Evolutionary conservation across 23 tunicate species (phyloP).

Genomic region (Corella eumyota): DNA sequence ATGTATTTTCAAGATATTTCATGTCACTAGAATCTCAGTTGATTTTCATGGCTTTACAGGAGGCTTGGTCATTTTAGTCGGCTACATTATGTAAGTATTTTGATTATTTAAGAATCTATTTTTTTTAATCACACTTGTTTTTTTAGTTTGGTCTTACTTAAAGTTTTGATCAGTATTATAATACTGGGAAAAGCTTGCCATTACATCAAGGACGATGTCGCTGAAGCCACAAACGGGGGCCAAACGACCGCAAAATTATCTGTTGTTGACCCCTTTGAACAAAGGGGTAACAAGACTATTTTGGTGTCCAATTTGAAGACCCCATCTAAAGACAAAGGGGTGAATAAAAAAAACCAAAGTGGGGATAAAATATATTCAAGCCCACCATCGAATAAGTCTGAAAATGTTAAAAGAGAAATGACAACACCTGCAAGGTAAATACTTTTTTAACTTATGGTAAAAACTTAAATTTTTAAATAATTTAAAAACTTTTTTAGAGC

Average conservation of each 20-base stretch:
- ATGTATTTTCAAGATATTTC: conserved; percentile 51
- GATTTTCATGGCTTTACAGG: conserved; percentile 68
- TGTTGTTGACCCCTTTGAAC: conserved; percentile 91
- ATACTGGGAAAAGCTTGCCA: conserved; percentile 60
- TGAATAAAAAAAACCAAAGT: too few relatives aligned
- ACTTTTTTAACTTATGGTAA: too few relatives aligned
- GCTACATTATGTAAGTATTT: conserved; percentile 42
- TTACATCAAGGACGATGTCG: conserved; percentile 60
- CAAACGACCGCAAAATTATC: conserved; percentile 16
- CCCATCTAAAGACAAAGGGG: too few relatives aligned
- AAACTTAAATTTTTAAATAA: too few relatives aligned
- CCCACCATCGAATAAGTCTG: too few relatives aligned
- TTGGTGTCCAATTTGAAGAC: too few relatives aligned
- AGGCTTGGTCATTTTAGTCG: conserved; percentile 31
- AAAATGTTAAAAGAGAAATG: too few relatives aligned
- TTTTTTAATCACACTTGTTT: not conserved
- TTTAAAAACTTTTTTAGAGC: not conserved
- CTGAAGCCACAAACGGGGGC: conserved; percentile 11
- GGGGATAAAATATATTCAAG: too few relatives aligned
- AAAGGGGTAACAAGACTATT: conserved; percentile 76
- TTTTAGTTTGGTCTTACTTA: conserved; percentile 43
- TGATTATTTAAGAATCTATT: not conserved
- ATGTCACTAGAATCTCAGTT: conserved; percentile 71
- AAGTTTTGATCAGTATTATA: conserved; percentile 70
- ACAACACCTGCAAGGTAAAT: conserved; percentile 25